Evolutionary conservation across 2,113 vertebrate species (phyloP).

Genomic region (Macheiramphus alcinus): DNA sequence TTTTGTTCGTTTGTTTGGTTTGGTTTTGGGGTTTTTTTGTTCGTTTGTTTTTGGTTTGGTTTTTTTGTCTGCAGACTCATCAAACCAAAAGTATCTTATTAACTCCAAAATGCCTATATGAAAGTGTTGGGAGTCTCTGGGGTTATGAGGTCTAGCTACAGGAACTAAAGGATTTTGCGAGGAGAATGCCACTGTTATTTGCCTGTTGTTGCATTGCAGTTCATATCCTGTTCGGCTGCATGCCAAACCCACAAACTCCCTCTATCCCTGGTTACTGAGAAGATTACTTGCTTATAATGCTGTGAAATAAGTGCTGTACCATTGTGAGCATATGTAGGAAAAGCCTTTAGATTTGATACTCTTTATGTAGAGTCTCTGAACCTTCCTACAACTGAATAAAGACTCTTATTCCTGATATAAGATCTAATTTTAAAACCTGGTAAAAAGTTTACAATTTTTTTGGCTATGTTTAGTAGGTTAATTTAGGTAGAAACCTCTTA

Average conservation of each 20-base stretch:
- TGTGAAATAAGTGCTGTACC: neutral
- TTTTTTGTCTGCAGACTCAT: neutral
- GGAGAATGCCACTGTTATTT: constrained; percentile 11
- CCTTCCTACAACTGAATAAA: neutral
- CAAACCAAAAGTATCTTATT: neutral
- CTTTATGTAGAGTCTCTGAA: neutral
- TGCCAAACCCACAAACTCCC: constrained; percentile 17
- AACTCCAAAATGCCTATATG: neutral
- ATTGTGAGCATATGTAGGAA: neutral
- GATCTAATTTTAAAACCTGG: neutral
- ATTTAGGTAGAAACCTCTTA: neutral
- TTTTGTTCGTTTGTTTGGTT: neutral
- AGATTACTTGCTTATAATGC: neutral
- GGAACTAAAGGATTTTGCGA: neutral
- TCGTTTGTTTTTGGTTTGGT: neutral
- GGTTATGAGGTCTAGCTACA: neutral
- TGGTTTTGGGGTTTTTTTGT: neutral
- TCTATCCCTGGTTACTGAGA: neutral
- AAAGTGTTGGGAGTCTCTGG: neutral
- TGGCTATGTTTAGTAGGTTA: neutral
- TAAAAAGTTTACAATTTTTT: neutral
- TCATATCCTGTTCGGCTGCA: neutral
- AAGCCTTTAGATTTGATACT: neutral
- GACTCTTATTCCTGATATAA: neutral
- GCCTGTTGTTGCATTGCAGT: neutral